Evolutionary conservation across 2,113 vertebrate genomes (phyloP), one percentile per base, ranked within the genome.

Genomic region (Bufo bufo): DNA sequence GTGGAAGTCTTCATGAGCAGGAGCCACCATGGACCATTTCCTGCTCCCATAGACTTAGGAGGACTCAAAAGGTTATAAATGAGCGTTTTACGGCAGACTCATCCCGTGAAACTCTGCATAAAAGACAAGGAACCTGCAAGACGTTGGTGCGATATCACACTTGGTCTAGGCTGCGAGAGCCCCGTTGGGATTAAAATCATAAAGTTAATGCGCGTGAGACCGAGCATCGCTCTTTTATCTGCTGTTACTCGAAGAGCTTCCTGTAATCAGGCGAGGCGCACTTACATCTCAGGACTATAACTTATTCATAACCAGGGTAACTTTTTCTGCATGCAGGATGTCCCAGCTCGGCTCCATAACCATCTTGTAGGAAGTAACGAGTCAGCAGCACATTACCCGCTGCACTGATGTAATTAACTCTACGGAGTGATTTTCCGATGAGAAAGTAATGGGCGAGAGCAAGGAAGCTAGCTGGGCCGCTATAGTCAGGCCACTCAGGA

Each of bases 211-310:
- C n/a, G 66, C 49, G 43, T 6, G 49, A 69, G 45, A 86, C 49
- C 16, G 4, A 33, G 74, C 72, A 52, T 12, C 8, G 13, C 47
- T 66, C 77, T 69, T 63, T 86, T 80, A 87, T 87, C 77, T 56
- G 49, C 86, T 43, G 63, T 80, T 87, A 66, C 75, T n/a, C 13
- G 13, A 50, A 71, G 65, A 72, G 86, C 77, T 87, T 82, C 86
- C 86, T 87, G 86, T 87, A 69, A 80, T 79, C 77, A 80, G 61
- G 54, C 63, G 59, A n/a, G 45, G 23, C 78, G 52, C 47, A 54
- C 78, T 87, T 87, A 65, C 66, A 65, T 69, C 77, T 87, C 77
- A 71, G 33, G 50, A 87, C 75, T 71, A 87, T 87, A 81, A 87
- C 86, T 87, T 87, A 87, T 87, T 87, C 78, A 87, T 87, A 71